Percentiles rank a stretch among this genome's conserved stretches.
phyloP scores from a whole-genome alignment of 2,113 vertebrate genomes.

The Pseudorasbora parva region DNA sequence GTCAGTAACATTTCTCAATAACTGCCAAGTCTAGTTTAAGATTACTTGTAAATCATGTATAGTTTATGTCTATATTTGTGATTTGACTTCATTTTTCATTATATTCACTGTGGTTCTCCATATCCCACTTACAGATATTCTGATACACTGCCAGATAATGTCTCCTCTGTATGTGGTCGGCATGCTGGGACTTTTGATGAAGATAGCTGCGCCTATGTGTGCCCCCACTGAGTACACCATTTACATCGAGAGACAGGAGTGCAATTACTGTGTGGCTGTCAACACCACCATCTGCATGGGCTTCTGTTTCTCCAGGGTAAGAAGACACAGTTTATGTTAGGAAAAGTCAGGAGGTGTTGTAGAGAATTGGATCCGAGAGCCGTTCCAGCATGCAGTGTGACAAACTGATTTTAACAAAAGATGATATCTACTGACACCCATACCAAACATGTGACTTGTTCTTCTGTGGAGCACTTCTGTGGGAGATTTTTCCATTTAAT shows the following conservation, averaged over 20 bases:
- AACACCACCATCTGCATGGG: constrained; percentile 96
- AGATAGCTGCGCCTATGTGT: constrained; percentile 81
- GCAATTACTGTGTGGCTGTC: constrained; percentile 90
- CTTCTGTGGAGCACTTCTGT: constrained; percentile 13
- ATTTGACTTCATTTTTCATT: background rate
- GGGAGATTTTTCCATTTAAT: background rate
- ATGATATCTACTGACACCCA: background rate
- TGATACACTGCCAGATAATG: constrained; percentile 70
- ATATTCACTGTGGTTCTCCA: background rate
- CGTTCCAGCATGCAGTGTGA: background rate
- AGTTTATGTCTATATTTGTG: background rate
- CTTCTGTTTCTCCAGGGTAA: constrained; percentile 92
- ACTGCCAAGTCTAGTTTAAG: background rate
- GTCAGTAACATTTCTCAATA: background rate
- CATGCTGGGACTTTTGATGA: constrained; percentile 80
- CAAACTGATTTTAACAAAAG: background rate
- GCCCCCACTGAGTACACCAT: constrained; percentile 85
- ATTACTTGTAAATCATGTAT: background rate
- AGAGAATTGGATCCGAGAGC: background rate
- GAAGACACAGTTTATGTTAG: constrained; percentile 11
- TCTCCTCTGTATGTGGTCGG: constrained; percentile 73
- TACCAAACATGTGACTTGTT: background rate
- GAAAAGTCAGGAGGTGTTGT: background rate
- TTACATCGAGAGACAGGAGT: constrained; percentile 88
- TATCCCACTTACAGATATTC: constrained; percentile 2